Evolutionary conservation across 2,113 vertebrate genomes (phyloP).

Genomic region (Myiozetetes cayanensis): DNA sequence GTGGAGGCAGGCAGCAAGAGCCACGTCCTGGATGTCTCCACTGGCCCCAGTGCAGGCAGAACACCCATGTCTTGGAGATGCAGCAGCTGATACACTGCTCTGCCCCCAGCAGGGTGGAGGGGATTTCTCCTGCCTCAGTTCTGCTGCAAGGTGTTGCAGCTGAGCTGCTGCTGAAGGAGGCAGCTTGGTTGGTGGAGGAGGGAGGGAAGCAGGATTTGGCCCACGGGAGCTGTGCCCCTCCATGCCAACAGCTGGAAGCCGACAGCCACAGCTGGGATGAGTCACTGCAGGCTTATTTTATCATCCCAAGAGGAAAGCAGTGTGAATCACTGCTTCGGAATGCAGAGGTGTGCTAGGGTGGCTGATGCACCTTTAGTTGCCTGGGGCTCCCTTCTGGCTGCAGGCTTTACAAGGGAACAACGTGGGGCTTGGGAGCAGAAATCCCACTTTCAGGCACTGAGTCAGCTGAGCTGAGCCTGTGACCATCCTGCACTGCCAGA

Average conservation of each 20-base stretch:
- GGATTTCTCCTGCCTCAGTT: background rate
- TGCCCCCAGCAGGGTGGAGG: fast-evolving
- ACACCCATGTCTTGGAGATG: background rate
- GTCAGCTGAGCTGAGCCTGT: background rate
- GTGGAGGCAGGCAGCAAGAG: background rate
- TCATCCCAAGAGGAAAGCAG: background rate
- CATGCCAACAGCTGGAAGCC: background rate
- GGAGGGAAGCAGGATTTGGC: background rate
- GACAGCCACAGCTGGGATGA: background rate
- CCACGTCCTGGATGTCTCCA: background rate
- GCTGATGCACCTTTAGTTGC: background rate
- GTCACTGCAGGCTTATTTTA: background rate
- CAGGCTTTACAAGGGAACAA: background rate
- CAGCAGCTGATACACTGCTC: fast-evolving
- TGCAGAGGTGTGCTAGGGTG: background rate
- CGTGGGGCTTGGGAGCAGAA: background rate
- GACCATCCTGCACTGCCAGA: background rate
- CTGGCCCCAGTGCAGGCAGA: fast-evolving
- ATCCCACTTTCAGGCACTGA: background rate
- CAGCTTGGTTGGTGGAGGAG: background rate
- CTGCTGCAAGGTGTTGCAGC: background rate
- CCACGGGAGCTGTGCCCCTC: background rate
- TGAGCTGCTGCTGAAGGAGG: background rate
- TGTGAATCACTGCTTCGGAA: background rate
- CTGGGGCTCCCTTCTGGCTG: background rate